Evolutionary conservation across 2,797 vertebrate genomes (phyloP).

Genomic region (Staurois parvus): DNA sequence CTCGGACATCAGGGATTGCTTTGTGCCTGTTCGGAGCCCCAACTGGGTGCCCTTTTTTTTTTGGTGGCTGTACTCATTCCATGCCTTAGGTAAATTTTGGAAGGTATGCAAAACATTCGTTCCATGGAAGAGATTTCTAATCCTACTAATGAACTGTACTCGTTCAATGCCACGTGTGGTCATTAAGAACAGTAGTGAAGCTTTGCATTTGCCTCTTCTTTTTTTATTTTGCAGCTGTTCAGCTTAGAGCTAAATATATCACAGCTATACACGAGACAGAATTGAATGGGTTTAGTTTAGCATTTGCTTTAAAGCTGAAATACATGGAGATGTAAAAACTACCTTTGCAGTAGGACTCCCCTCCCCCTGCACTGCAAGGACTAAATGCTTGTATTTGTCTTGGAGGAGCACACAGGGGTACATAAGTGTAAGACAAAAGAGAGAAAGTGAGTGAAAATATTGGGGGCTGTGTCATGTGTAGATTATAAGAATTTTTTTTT

Average conservation of each 20-base stretch:
- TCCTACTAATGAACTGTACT: background rate
- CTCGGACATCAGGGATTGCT: no score
- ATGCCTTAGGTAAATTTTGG: background rate
- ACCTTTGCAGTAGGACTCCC: no score
- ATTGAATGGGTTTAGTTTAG: background rate
- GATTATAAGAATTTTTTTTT: no score
- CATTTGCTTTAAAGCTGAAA: background rate
- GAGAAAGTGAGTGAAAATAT: no score
- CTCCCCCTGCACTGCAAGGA: no score
- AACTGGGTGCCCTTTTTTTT: background rate
- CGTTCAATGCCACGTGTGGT: constrained; percentile 4
- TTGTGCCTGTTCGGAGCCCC: background rate
- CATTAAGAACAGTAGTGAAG: background rate
- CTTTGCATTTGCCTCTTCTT: background rate
- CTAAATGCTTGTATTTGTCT: no score
- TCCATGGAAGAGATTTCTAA: background rate
- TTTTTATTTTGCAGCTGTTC: constrained; percentile 44
- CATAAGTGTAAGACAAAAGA: no score
- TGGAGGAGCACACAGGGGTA: no score
- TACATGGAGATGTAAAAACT: no score
- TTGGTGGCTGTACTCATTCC: background rate
- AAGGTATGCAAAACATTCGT: background rate
- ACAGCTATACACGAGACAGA: background rate
- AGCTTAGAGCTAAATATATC: constrained; percentile 22
- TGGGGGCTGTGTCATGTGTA: no score